Evolutionary conservation across 2,113 vertebrate genomes (phyloP).

Genomic region (Gulo gulo): DNA sequence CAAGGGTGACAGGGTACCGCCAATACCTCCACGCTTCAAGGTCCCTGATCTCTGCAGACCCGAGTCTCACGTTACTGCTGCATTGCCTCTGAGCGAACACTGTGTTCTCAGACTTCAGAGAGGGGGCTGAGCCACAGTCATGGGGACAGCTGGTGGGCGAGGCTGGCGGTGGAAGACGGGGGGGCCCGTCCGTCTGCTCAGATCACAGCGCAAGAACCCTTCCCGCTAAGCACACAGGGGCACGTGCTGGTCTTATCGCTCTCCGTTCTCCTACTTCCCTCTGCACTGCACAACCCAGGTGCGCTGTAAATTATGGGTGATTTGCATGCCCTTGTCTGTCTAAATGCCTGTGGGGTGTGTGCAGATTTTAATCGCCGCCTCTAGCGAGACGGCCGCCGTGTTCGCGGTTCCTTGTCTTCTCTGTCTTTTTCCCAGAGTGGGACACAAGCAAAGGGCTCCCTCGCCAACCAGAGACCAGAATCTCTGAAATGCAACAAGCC

Average conservation of each 20-base stretch:
- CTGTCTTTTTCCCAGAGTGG: rapidly evolving
- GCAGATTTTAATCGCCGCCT: neutral
- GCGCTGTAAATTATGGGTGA: rapidly evolving
- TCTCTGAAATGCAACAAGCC: neutral
- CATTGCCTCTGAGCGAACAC: rapidly evolving
- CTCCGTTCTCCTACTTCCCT: neutral
- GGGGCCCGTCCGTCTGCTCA: rapidly evolving
- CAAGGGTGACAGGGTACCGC: rapidly evolving
- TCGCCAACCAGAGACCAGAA: rapidly evolving
- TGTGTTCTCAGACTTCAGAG: neutral
- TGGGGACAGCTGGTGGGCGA: neutral
- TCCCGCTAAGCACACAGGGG: rapidly evolving
- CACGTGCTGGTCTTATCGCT: neutral
- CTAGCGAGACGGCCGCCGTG: rapidly evolving
- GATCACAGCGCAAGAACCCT: neutral
- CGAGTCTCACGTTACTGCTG: rapidly evolving
- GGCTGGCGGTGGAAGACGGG: neutral
- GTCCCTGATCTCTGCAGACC: neutral
- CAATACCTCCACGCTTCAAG: rapidly evolving
- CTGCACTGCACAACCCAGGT: neutral
- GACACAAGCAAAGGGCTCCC: rapidly evolving
- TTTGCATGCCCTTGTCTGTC: neutral
- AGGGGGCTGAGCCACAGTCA: neutral
- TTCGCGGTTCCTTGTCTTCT: rapidly evolving
- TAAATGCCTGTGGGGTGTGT: too few relatives aligned